Evolutionary conservation across 2,113 vertebrate species (phyloP).

Genomic region (Symphodus melops): DNA sequence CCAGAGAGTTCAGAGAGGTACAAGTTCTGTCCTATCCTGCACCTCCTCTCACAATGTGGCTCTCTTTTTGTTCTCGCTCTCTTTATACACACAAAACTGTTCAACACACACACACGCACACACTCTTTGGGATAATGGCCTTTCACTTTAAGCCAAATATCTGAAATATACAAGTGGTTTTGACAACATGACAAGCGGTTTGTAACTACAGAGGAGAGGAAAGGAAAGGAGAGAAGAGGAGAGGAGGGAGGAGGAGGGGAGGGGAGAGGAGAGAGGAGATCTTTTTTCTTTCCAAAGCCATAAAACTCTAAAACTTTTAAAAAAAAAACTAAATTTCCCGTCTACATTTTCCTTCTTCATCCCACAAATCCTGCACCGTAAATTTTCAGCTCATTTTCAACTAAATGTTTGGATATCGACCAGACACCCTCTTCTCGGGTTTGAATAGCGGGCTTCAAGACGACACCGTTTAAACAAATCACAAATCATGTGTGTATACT

Average conservation of each 20-base stretch:
- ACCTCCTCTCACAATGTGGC: constrained; percentile 1
- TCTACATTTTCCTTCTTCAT: not conserved
- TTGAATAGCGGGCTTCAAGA: not conserved
- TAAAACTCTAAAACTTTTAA: not conserved
- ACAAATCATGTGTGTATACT: too few relatives aligned
- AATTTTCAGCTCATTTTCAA: not conserved
- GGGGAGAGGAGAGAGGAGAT: not conserved
- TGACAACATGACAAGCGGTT: constrained; percentile 31
- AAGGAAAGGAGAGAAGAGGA: too few relatives aligned
- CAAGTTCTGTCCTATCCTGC: constrained; percentile 1
- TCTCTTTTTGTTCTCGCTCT: not conserved
- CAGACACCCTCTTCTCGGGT: too few relatives aligned
- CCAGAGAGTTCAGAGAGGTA: constrained; percentile 29
- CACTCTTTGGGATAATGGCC: not conserved
- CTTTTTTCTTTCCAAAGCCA: too few relatives aligned
- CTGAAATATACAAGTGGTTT: constrained; percentile 15
- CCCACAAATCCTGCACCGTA: not conserved
- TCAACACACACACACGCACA: not conserved
- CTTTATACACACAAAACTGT: not conserved
- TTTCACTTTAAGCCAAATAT: constrained; percentile 21
- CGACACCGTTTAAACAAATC: not conserved
- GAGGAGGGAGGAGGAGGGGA: not conserved
- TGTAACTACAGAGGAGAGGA: not conserved
- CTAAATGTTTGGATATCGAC: too few relatives aligned
- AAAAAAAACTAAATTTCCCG: not conserved